phyloP scores from a whole-genome alignment of 1,140 invertebrate species.

The Zaprionus tsacasi region DNA sequence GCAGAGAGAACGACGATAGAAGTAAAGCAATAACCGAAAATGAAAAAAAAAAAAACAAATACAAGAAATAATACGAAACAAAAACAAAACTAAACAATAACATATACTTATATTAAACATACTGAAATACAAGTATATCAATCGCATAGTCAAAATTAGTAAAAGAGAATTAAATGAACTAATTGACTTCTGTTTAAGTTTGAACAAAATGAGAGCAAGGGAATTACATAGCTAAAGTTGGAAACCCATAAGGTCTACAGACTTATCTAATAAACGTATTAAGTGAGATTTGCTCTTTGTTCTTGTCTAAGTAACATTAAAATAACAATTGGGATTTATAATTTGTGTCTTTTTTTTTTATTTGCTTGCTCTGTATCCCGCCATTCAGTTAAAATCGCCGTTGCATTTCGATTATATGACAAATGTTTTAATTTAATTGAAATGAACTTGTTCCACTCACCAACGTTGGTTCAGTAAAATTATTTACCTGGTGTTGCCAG shows the following conservation, averaged over 20 bases:
- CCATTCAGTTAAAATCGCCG: not conserved
- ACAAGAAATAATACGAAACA: conserved; percentile 13
- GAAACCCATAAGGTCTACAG: conserved; percentile 25
- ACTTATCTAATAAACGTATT: conserved; percentile 67
- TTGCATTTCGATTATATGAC: not conserved
- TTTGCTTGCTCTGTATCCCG: not conserved
- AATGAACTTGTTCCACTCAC: conserved; percentile 9
- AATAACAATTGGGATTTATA: not conserved
- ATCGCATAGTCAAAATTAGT: conserved; percentile 53
- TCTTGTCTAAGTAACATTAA: not conserved
- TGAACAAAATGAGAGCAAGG: conserved; percentile 9
- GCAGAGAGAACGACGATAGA: conserved; percentile 30
- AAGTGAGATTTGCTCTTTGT: conserved; percentile 38
- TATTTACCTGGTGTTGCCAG: conserved; percentile 4
- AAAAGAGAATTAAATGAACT: conserved; percentile 26
- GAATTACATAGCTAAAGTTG: conserved; percentile 10
- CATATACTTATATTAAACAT: conserved; percentile 29
- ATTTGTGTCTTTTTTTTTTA: not conserved
- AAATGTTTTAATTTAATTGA: not conserved
- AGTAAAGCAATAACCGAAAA: conserved; percentile 56
- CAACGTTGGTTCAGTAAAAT: not conserved
- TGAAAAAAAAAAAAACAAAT: conserved; percentile 14
- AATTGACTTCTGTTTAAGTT: conserved; percentile 26
- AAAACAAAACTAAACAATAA: conserved; percentile 38
- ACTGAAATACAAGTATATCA: conserved; percentile 53